Evolutionary conservation across 1,140 invertebrate species (phyloP), one percentile per base, ranked within the genome.

Genomic region (Acyrthosiphon pisum): DNA sequence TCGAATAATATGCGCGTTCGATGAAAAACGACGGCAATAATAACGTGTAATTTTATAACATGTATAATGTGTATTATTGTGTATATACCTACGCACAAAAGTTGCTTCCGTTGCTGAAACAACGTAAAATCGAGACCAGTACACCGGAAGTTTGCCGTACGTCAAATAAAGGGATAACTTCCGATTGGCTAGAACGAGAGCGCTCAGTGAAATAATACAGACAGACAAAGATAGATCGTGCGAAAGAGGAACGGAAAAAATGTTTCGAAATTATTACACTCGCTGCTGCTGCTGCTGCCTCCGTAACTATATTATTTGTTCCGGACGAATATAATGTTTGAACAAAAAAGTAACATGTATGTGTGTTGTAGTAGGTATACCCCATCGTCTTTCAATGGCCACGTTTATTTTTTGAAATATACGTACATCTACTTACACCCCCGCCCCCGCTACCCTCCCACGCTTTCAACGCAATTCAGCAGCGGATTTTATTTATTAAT

Each of bases 111-210:
- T 60, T 50, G 88, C 23, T 41, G 88, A 44, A 56, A n/a, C 44
- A 90, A 90, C 37, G 1, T 41, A 56, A 41, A 90, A 90, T 90
- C 26, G 53, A 68, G 46, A 68, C 53, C 89, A 68, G 89, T 90
- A n/a, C 26, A 44, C 53, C 37, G 89, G 89, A 68, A 90, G 37
- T 90, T 90, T 68, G 56, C 53, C 6, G 37, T 56, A 90, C 89
- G 89, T 90, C 89, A 68, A 68, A 90, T 90, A 90, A 90, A 60
- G 23, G 50, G 23, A 90, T 46, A 89, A 89, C 35, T 89, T 90
- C 26, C 88, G 23, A 90, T 90, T 60, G 88, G 35, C 88, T 90
- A 37, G 22, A 41, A 41, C 22, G 35, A 90, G 50, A 7, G 46
- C 6, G 30, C 86, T 26, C 8, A 68, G 60, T 68, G 60, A 68